A percentile compares a stretch with the other conserved stretches of the same genome.
Evolutionary conservation across 92 coral and sea anemone genomes (phyloP).

Genomic region (Phenganax marumi): DNA sequence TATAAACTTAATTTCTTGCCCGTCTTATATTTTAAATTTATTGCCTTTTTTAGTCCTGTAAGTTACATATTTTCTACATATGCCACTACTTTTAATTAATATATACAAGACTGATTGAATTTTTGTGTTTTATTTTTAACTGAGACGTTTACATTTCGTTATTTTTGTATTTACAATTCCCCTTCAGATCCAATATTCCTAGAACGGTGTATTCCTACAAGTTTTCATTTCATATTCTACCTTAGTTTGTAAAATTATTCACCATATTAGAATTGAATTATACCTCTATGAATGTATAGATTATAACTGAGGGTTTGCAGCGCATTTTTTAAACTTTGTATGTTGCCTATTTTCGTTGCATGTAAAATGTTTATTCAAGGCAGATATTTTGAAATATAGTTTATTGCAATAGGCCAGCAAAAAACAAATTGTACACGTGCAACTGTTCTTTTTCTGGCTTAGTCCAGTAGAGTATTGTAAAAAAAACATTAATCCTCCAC

Average conservation of each 20-base stretch:
- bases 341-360: not conserved
- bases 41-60: no score
- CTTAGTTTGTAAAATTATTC: not conserved
- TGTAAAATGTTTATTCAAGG: not conserved
- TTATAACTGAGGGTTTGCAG: no score
- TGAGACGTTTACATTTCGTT: not conserved
- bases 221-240: no score
- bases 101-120: not conserved
- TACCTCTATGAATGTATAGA: not conserved
- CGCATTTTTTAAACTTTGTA: not conserved
- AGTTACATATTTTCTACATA: no score
- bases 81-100: no score
- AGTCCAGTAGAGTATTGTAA: not conserved
- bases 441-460: not conserved
- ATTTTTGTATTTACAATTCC: slow-evolving; percentile 15
- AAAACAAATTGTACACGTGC: no score
- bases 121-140: not conserved
- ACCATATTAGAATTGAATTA: not conserved
- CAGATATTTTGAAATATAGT: not conserved
- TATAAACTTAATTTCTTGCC: no score
- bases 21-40: no score
- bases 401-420: not conserved
- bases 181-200: not conserved
- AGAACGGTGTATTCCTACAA: no score
- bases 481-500: no score